Evolutionary conservation across 2,888 invertebrate species (phyloP).

Genomic region (Cosmia pyralina): DNA sequence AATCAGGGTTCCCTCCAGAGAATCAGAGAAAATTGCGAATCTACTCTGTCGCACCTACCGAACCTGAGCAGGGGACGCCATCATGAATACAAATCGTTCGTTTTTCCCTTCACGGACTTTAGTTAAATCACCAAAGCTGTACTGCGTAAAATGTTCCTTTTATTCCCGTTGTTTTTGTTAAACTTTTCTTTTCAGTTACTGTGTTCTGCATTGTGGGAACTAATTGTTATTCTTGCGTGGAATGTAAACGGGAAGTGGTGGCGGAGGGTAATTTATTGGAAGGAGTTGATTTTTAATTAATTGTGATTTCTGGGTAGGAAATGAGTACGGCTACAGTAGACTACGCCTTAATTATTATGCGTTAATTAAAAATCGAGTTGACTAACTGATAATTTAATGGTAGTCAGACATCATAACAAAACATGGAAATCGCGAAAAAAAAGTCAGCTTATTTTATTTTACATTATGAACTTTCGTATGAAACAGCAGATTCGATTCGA

Average conservation of each 20-base stretch:
- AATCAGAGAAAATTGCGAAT: slow-evolving; percentile 67
- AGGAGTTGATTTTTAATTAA: slow-evolving; percentile 43
- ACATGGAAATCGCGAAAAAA: neutral
- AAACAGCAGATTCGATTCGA: no score
- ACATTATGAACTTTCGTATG: no score
- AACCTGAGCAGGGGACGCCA: slow-evolving; percentile 69
- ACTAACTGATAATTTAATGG: neutral
- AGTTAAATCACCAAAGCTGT: slow-evolving; percentile 70
- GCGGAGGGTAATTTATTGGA: slow-evolving; percentile 43
- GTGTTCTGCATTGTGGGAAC: slow-evolving; percentile 38
- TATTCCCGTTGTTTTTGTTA: slow-evolving; percentile 53
- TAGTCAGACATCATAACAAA: neutral
- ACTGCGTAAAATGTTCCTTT: slow-evolving; percentile 67
- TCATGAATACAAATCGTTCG: slow-evolving; percentile 73
- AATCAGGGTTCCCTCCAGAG: slow-evolving; percentile 66
- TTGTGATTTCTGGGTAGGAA: neutral
- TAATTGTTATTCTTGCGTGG: slow-evolving; percentile 59
- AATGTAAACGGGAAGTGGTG: slow-evolving; percentile 43
- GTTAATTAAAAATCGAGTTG: neutral
- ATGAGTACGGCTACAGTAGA: neutral
- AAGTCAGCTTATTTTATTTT: no score
- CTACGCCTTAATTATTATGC: neutral
- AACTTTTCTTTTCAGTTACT: slow-evolving; percentile 56
- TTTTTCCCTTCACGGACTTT: slow-evolving; percentile 68
- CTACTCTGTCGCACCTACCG: slow-evolving; percentile 68